Evolutionary conservation across 1,140 invertebrate genomes (phyloP), one percentile per base, ranked within the genome.

Genomic region (Phthorimaea operculella): DNA sequence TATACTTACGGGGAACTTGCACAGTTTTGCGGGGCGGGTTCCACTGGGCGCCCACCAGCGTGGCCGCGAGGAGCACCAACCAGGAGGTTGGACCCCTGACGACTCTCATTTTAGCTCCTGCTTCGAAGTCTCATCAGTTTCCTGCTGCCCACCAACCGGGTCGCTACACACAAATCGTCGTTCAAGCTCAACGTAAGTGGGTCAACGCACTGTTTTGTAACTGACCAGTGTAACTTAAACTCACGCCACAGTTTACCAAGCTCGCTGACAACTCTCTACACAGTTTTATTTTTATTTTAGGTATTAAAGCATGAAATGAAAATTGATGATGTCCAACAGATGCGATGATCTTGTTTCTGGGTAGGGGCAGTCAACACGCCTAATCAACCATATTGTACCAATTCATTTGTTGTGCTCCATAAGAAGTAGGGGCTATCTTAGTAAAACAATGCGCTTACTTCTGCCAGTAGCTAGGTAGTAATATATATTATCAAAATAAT

Each of bases 1-100:
- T 17, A 60, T 75, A 77, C 74, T 75, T 67, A 77, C 74, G 69
- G 63, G 45, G 56, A 28, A 74, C 57, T 55, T 15, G 15, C n/a
- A 9, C 1, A 9, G 56, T 61, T 18, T 75, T 72, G 0, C 66
- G 58, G 44, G 62, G 59, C 10, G 63, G 52, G 15, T 52, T 52
- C 4, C 62, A 17, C 15, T 55, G 54, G 14, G 44, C 28, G 18
- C 58, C 54, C 5, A 69, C 45, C 45, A 73, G 36, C 14, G 66
- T 52, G 65, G 70, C 16, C 14, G 21, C 21, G 21, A 28, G 21
- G 21, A 28, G 21, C 21, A 28, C 21, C 21, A 28, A 28, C 21
- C 21, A 28, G 2, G 63, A 34, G 15, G 9, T 17, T 17, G 68
- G 57, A 65, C 68, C 63, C 54, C 57, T 68, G 47, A 56, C 51